Evolutionary conservation across 1,140 invertebrate species (phyloP), one percentile per base, ranked within the genome.

Genomic region (Saccostrea glomerata): DNA sequence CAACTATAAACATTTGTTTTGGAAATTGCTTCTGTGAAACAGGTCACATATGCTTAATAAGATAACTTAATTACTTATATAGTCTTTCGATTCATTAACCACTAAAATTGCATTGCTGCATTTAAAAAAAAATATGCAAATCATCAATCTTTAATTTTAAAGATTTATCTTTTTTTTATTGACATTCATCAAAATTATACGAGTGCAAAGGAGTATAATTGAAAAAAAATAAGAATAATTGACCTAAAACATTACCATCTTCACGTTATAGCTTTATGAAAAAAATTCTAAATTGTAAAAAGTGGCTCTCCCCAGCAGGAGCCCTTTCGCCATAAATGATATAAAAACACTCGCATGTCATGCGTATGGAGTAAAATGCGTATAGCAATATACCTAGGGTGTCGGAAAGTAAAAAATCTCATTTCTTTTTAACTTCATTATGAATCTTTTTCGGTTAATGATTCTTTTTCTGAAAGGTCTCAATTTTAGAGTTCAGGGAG

Each of bases 321-420:
- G 23, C 25, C 25, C 23, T 77, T 17, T 77, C 15, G 70, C 30
- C 9, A 36, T 77, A 77, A 77, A 77, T 73, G 70, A 73, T 30
- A 73, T 73, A 73, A 73, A 73, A 73, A 73, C 70, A 73, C 25
- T 77, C 70, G 30, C 70, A 77, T 17, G 70, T 36, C 70, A 25
- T 77, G 70, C 70, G 25, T 77, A 25, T 77, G 23, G 70, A 77
- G 70, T 15, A 25, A 30, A 36, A 77, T 77, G 36, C 70, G 30
- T 25, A 23, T 77, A 11, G 70, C 30, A 77, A 77, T 77, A 77
- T 77, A 77, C 70, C 70, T 77, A 77, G 30, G 70, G 70, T 77
- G 70, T 77, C 30, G 70, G 30, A 77, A 77, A 77, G 70, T 77
- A 36, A 77, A 77, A 77, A 77, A 17, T 25, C 30, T 13, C 23